Percentiles rank a stretch among this genome's conserved stretches.
Conservation (phyloP, 2,888 invertebrate species). For the Eucera pruinosa region DNA sequence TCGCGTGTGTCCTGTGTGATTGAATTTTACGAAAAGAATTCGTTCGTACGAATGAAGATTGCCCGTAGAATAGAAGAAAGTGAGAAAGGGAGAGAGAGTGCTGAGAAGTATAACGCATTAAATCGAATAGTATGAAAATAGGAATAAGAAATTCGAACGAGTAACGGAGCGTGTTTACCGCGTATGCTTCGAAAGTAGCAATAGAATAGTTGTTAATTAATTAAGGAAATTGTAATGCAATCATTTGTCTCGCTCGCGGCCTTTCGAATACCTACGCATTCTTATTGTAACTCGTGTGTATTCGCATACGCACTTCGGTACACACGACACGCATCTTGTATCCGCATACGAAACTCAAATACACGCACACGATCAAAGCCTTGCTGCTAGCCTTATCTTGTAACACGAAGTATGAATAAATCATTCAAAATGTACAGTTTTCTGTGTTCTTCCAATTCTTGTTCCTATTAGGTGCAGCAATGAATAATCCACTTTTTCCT, state of each 20-base stretch:
- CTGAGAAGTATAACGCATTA: not conserved
- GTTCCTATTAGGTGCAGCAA: too few species aligned
- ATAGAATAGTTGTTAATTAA: slow-evolving; percentile 27
- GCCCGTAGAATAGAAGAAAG: not conserved
- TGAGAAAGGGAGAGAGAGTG: not conserved
- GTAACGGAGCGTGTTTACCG: slow-evolving; percentile 10
- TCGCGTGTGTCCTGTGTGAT: slow-evolving; percentile 40
- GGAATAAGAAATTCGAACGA: slow-evolving; percentile 2
- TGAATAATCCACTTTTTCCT: too few species aligned
- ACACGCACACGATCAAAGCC: slow-evolving; percentile 78
- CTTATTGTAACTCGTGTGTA: slow-evolving; percentile 43
- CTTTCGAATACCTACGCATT: slow-evolving; percentile 33
- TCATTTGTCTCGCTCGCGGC: slow-evolving; percentile 41
- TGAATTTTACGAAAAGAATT: slow-evolving; percentile 34
- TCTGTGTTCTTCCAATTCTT: not conserved
- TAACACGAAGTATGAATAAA: slow-evolving; percentile 80
- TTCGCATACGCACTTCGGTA: slow-evolving; percentile 43
- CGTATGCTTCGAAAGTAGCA: not conserved
- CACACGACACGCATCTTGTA: slow-evolving; percentile 48
- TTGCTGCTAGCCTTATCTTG: slow-evolving; percentile 80
- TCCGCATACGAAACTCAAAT: slow-evolving; percentile 62
- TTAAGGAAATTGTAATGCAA: slow-evolving; percentile 43
- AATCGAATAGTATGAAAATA: not conserved
- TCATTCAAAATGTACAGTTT: slow-evolving; percentile 37
- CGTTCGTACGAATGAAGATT: not conserved